Conservation (phyloP, 2,797 vertebrate species). For the Sebastes cheni region DNA sequence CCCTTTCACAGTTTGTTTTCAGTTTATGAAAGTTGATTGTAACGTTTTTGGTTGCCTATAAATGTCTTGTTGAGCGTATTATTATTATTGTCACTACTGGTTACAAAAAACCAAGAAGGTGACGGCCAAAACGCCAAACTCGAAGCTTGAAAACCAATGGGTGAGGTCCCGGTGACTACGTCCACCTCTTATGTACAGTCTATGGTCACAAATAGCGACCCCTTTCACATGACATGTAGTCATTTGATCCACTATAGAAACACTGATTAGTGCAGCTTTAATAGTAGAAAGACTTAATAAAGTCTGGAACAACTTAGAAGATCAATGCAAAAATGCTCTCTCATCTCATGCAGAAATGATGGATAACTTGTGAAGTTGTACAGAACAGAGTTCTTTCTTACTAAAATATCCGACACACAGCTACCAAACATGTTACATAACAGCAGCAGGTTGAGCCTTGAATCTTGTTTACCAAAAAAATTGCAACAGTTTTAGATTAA, state of each 20-base stretch:
- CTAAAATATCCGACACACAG: not conserved
- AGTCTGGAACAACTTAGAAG: not conserved
- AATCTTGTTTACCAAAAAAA: constrained; percentile 21
- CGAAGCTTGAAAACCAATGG: fast-evolving
- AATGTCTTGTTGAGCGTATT: too few relatives aligned
- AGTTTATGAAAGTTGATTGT: too few relatives aligned
- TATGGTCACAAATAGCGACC: not conserved
- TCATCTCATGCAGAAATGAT: not conserved
- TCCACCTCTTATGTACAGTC: too few relatives aligned
- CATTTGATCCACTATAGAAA: not conserved
- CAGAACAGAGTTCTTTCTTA: not conserved
- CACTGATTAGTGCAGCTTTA: not conserved
- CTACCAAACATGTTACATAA: not conserved
- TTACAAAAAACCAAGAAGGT: too few relatives aligned
- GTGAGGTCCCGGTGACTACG: too few relatives aligned
- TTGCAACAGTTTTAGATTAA: not conserved
- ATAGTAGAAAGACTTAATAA: not conserved
- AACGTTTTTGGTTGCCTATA: too few relatives aligned
- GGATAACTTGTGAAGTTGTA: too few relatives aligned
- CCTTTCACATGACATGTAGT: not conserved
- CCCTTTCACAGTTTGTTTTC: too few relatives aligned
- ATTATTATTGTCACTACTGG: too few relatives aligned
- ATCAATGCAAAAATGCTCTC: not conserved
- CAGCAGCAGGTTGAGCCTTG: not conserved
- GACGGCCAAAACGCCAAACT: fast-evolving